phyloP scores from a whole-genome alignment of 2,888 invertebrate genomes.

The Diadegma fenestrale region DNA sequence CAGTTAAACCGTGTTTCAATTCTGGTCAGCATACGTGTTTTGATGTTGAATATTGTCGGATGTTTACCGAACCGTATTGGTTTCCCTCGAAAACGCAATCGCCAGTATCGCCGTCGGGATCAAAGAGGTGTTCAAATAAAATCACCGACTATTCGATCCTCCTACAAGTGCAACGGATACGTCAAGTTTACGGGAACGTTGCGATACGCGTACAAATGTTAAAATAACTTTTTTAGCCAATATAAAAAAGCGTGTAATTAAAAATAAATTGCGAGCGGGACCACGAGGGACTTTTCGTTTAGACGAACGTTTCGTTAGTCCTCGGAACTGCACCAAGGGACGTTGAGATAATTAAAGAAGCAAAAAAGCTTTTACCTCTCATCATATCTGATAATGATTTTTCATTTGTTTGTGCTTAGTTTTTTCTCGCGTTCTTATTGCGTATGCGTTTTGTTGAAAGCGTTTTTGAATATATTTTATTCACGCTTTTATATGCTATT shows the following conservation, averaged over 20 bases:
- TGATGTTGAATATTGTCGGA: slow-evolving; percentile 20
- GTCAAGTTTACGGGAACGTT: neutral
- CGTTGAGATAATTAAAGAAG: neutral
- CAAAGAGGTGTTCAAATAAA: slow-evolving; percentile 9
- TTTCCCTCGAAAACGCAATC: slow-evolving; percentile 5
- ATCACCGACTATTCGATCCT: neutral
- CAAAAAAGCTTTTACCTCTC: neutral
- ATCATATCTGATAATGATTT: neutral
- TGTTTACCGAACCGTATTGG: slow-evolving; percentile 2
- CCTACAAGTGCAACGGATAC: neutral
- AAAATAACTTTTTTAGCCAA: neutral
- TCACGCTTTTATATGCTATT: neutral
- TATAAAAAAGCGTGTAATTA: neutral
- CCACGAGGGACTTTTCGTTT: neutral
- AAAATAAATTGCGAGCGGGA: neutral
- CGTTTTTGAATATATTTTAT: neutral
- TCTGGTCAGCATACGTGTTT: slow-evolving; percentile 36
- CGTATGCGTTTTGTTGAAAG: neutral
- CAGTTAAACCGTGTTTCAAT: slow-evolving; percentile 39
- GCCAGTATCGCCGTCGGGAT: neutral
- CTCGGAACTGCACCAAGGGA: neutral
- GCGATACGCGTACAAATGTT: neutral
- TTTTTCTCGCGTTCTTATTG: neutral
- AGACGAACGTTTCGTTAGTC: neutral
- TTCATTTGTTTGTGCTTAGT: neutral